Base-by-base conservation (phyloP, 2,888 invertebrate genomes). In the Amphimallon solstitiale region DNA sequence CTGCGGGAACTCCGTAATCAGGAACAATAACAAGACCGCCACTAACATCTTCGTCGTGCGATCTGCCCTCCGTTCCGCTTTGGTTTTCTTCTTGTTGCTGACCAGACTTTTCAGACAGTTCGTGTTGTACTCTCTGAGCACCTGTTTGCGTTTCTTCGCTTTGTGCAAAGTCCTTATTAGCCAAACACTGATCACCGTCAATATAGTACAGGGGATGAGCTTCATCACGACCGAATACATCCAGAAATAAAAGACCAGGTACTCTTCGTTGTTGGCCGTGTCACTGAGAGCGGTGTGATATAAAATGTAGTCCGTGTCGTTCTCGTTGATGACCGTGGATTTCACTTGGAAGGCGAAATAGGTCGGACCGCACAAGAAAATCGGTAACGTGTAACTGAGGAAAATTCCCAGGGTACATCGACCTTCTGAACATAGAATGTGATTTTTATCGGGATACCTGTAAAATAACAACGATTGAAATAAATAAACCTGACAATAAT, bases 11-110 rank as follows among this genome's bases (percentile, higher is more conserved):
- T 97, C 97, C 0, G 96, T 96, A 19, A 95, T 85, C 0, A 97
- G 86, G 78, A 97, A 97, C 1, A 97, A 85, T 4, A 94, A 81
- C 0, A 97, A 85, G 0, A 97, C 93, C 0, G 95, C 95, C 1
- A 97, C 86, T 38, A 97, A 83, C 90, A 97, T 94, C 79, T 90
- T 90, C 0, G 96, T 97, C 0, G 96, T 97, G 67, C 96, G 87
- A 78, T 96, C 94, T 0, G 92, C 91, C 67, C 92, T 86, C 65
- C 89, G 87, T 76, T 93, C 92, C 37, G 88, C 87, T 76, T 89
- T 90, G 40, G 84, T 81, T 71, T 84, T 84, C 38, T 84, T 77
- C 66, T 83, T 84, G 45, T 62, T 51, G 69, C 63, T 73, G 79
- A 69, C 74, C 4, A 71, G 70, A 15, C 71, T 68, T 5, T 70